Percentiles rank a stretch among this genome's conserved stretches.
phyloP scores from a whole-genome alignment of 2,113 vertebrate species.

The Anser cygnoides region DNA sequence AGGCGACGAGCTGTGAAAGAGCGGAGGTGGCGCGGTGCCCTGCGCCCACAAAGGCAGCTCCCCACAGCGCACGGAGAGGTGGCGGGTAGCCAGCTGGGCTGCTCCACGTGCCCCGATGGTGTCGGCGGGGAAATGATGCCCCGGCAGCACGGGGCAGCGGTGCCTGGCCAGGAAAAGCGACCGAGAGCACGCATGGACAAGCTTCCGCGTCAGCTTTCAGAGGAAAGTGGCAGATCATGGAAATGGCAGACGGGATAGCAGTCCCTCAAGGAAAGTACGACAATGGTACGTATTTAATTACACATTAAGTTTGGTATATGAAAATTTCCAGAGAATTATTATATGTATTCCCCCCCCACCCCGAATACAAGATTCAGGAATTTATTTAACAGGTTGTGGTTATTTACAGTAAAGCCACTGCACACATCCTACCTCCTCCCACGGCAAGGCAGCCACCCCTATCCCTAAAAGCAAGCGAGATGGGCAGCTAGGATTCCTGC shows the following conservation, averaged over 20 bases:
- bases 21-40: not conserved
- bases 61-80: accelerated
- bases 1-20: not conserved
- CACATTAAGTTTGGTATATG: not conserved
- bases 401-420: not conserved
- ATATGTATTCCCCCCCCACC: not conserved
- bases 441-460: not conserved
- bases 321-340: not conserved
- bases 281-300: not conserved
- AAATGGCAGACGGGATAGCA: not conserved
- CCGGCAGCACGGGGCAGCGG: not conserved
- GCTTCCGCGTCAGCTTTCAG: not conserved
- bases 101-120: accelerated
- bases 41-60: accelerated
- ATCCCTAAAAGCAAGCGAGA: not conserved
- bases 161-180: not conserved
- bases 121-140: not conserved
- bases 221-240: accelerated
- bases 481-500: not conserved
- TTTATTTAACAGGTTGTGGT: not conserved
- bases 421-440: accelerated
- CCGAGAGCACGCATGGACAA: accelerated
- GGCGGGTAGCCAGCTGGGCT: not conserved
- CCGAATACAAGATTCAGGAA: not conserved
- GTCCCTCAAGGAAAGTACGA: not conserved